Evolutionary conservation across 2,888 invertebrate genomes (phyloP).

Genomic region (Sceliomorpha sp.): DNA sequence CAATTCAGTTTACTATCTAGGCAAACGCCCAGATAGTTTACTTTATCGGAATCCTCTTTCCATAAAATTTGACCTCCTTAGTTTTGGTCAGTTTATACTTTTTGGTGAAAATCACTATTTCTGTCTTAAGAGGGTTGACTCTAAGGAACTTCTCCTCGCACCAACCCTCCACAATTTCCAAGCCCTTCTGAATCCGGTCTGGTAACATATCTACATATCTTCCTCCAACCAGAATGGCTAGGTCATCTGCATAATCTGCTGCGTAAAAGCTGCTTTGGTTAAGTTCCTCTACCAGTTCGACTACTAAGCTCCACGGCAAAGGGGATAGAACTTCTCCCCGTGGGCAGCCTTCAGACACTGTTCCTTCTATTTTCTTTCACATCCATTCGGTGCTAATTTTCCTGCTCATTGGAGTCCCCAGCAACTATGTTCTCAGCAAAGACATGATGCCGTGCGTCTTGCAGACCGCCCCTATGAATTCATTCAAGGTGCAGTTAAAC

Average conservation of each 20-base stretch:
- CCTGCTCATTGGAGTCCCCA: not conserved
- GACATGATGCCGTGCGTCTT: not conserved
- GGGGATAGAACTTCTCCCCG: slow-evolving; percentile 5
- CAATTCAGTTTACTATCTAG: slow-evolving; percentile 2
- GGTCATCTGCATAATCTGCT: no score
- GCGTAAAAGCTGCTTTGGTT: not conserved
- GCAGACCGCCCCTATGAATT: slow-evolving; percentile 15
- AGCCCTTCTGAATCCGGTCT: no score
- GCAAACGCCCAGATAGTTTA: not conserved
- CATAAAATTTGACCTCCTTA: not conserved
- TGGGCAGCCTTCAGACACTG: slow-evolving; percentile 7
- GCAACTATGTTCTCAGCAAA: not conserved
- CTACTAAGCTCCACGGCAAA: slow-evolving; percentile 11
- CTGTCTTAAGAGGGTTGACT: slow-evolving; percentile 3
- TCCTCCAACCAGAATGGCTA: no score
- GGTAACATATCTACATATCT: no score
- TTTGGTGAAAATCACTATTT: slow-evolving; percentile 6
- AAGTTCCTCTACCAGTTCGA: not conserved
- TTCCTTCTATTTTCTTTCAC: not conserved
- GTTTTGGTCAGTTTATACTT: not conserved
- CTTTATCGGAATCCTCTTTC: not conserved
- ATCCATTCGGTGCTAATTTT: not conserved
- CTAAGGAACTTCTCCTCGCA: not conserved
- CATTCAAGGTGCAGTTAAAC: slow-evolving; percentile 37
- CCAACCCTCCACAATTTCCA: no score